A percentile compares a stretch with the other conserved stretches of the same genome.
Evolutionary conservation across 2,113 vertebrate species (phyloP).

Genomic region (Oncorhynchus nerka): DNA sequence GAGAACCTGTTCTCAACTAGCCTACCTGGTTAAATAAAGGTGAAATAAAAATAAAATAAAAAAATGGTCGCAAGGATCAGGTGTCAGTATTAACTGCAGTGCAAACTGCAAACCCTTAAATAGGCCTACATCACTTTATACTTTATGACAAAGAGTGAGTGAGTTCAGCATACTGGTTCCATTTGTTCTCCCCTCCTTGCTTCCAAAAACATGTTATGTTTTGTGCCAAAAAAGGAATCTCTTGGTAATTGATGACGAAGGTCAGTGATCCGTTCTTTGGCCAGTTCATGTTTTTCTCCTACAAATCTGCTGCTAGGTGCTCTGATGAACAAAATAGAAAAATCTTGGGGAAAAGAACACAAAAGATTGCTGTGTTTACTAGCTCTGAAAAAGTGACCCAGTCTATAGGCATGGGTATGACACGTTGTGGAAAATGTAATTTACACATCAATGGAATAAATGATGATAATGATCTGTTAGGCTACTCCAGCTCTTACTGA

Average conservation of each 20-base stretch:
- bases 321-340: not conserved
- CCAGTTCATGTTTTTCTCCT: slow-evolving; percentile 7
- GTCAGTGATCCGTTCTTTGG: slow-evolving; percentile 12
- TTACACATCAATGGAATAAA: not conserved
- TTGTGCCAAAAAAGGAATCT: slow-evolving; percentile 14
- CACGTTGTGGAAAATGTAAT: not conserved
- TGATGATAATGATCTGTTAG: too few species aligned
- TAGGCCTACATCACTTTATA: too few species aligned
- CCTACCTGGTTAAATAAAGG: too few species aligned
- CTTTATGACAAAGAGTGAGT: too few species aligned
- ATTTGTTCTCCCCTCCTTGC: slow-evolving; percentile 1
- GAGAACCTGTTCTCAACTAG: too few species aligned
- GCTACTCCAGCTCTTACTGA: too few species aligned
- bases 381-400: not conserved
- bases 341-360: not conserved
- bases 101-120: too few species aligned
- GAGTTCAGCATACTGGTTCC: not conserved
- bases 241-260: slow-evolving; percentile 19
- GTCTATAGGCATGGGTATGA: not conserved
- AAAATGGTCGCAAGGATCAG: too few species aligned
- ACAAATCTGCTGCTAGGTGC: slow-evolving; percentile 1
- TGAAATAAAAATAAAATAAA: too few species aligned
- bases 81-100: too few species aligned
- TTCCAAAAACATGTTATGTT: slow-evolving; percentile 16
- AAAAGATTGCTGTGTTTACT: not conserved